These are phyloP conservation scores for Delichon dasypus DNA, from an alignment of 2,797 vertebrate genomes.

Conservation along the genomic window DNA sequence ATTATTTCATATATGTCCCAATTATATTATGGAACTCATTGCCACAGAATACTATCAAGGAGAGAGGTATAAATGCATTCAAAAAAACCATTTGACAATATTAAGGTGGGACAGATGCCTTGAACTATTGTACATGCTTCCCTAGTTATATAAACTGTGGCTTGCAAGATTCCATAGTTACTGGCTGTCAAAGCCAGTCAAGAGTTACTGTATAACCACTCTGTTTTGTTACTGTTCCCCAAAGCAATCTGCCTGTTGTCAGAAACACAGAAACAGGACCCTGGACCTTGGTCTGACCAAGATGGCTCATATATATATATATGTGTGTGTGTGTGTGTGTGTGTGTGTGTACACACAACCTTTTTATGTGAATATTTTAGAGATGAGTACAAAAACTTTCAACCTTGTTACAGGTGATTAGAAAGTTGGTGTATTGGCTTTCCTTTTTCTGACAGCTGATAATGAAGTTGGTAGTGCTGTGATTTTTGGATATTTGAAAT, in stretches of 20 bases:
- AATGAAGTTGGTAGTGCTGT: not conserved
- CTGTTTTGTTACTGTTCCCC: not conserved
- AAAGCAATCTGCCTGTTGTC: not conserved
- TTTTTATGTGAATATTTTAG: not conserved
- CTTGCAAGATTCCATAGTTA: not conserved
- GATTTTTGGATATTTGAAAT: not conserved
- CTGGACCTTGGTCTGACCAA: not conserved
- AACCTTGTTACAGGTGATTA: not conserved
- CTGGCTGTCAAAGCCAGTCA: not conserved
- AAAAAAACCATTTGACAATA: not conserved
- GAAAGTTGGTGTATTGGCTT: not conserved
- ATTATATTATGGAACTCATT: slow-evolving; percentile 3
- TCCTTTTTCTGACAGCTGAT: not conserved
- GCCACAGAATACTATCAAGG: not conserved
- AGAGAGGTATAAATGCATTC: not conserved
- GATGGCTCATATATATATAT: not conserved
- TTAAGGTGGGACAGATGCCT: not conserved
- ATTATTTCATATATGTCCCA: not conserved
- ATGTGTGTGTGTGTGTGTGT: not conserved
- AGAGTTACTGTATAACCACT: not conserved
- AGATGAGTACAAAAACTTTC: not conserved
- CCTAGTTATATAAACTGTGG: not conserved
- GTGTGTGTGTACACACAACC: not conserved
- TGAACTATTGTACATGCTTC: not conserved
- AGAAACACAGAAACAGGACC: not conserved